A percentile compares a stretch with the other conserved stretches of the same genome.
phyloP scores from a whole-genome alignment of 1,140 invertebrate species.

The Philopotamus ludificatus region DNA sequence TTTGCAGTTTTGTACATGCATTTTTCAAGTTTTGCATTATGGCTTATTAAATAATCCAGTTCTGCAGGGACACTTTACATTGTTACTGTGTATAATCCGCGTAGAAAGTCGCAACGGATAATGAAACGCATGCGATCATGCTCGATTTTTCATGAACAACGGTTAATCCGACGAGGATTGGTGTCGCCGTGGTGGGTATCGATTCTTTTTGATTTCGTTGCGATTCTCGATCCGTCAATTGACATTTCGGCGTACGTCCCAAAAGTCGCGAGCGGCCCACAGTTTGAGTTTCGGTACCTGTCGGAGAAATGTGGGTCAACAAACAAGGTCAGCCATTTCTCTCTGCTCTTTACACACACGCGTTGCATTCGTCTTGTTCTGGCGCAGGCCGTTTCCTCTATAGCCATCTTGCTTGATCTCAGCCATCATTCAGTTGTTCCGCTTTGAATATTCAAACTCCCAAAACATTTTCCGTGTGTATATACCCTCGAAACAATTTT shows the following conservation, averaged over 20 bases:
- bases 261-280: too few relatives aligned
- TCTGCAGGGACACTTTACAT: too few relatives aligned
- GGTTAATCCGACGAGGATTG: too few relatives aligned
- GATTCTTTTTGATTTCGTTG: too few relatives aligned
- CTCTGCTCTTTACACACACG: constrained; percentile 9
- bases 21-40: constrained; percentile 19
- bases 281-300: constrained; percentile 27
- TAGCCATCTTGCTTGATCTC: neutral
- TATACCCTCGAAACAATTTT: neutral
- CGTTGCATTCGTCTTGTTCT: neutral
- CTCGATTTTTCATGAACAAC: too few relatives aligned
- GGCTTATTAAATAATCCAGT: constrained; percentile 25
- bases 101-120: too few relatives aligned
- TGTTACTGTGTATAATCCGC: too few relatives aligned
- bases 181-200: too few relatives aligned
- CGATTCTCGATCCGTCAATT: too few relatives aligned
- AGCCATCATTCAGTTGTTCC: constrained; percentile 21
- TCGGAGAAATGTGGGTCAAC: constrained; percentile 29
- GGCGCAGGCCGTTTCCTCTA: neutral
- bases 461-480: neutral
- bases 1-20: constrained; percentile 2
- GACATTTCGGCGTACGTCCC: too few relatives aligned
- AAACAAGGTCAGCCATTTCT: constrained; percentile 32
- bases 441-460: constrained; percentile 26
- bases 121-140: too few relatives aligned